phyloP scores from a whole-genome alignment of 2,797 vertebrate genomes.

The Pelochelys cantorii region DNA sequence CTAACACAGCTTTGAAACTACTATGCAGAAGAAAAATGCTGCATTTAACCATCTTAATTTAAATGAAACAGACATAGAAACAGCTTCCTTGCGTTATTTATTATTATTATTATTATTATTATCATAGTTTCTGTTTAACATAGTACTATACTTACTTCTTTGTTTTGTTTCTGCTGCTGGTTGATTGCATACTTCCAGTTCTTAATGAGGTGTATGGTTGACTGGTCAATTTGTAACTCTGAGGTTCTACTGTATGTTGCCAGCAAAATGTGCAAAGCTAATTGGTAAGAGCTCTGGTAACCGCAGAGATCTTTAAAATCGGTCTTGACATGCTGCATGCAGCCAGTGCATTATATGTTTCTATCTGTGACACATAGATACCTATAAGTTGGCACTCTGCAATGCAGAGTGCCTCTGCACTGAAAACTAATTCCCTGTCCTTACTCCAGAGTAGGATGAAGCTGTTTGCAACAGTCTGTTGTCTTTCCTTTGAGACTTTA shows the following conservation, averaged over 20 bases:
- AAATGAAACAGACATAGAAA: no score
- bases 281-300: accelerated
- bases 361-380: accelerated
- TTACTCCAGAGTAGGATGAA: not conserved
- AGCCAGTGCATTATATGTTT: accelerated
- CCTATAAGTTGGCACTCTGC: not conserved
- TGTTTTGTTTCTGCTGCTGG: no score
- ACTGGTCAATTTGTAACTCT: no score
- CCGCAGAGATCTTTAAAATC: not conserved
- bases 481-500: not conserved
- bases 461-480: not conserved
- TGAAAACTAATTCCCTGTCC: not conserved
- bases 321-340: not conserved
- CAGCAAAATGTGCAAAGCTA: not conserved
- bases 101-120: no score
- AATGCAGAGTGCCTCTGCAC: not conserved
- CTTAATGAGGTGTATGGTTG: no score
- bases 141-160: no score
- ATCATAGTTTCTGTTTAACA: no score
- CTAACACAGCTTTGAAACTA: no score
- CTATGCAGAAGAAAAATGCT: no score
- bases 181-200: no score
- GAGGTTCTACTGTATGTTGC: not conserved
- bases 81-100: no score
- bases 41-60: no score